Evolutionary conservation across 2,113 vertebrate species (phyloP).

Genomic region (Coracopsis vasa): DNA sequence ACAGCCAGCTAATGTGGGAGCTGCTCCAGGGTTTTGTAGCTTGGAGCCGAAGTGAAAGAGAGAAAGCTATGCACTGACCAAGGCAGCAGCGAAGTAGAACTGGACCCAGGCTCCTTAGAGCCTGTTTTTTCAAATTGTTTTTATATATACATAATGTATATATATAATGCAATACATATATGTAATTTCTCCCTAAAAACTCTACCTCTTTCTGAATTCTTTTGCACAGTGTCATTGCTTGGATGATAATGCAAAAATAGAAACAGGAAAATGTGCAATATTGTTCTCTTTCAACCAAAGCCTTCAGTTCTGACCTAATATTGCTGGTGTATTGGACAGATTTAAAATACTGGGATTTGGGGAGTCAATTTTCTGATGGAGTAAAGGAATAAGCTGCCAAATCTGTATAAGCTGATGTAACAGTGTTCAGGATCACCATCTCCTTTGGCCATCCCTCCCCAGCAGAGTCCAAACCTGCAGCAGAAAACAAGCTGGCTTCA

Average conservation of each 20-base stretch:
- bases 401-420: background rate
- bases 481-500: background rate
- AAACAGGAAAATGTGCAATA: background rate
- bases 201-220: background rate
- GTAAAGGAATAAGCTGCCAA: background rate
- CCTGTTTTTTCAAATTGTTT: background rate
- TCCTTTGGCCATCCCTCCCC: background rate
- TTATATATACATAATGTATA: background rate
- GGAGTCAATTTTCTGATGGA: background rate
- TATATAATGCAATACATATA: background rate
- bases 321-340: background rate
- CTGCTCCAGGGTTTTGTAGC: background rate
- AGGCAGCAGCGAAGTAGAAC: background rate
- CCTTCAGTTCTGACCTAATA: background rate
- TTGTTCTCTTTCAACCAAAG: background rate
- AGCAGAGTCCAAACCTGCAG: background rate
- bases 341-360: background rate
- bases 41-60: background rate
- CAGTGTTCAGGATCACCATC: background rate
- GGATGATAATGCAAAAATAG: background rate
- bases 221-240: background rate
- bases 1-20: background rate
- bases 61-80: background rate
- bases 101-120: background rate
- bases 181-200: background rate